Base-by-base conservation (phyloP, 2,888 invertebrate species). In the Oasisia sp. region DNA sequence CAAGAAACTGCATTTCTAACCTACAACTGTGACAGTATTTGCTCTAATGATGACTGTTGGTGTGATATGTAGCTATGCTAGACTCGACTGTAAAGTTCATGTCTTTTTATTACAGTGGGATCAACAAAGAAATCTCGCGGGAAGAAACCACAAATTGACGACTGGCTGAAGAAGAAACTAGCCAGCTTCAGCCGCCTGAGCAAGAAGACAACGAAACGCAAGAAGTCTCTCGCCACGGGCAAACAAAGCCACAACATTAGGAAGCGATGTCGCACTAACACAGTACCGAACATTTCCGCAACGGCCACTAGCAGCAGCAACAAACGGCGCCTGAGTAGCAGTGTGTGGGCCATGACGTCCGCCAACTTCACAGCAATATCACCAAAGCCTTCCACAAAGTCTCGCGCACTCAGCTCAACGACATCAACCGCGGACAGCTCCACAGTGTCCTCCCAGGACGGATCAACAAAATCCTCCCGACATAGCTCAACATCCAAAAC, bases 61-160 rank as follows among this genome's bases (percentile, higher is more conserved):
- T 74, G 74, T 74, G 19, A 74, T 4, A 7, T n/a, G 74, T 27
- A 74, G 1, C 74, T 74, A 27, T 7, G 74, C 7, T 74, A 74
- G 74, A 74, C 27, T n/a, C 27, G 19, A 74, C n/a, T 27, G 74
- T 74, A 74, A n/a, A 27, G 74, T 50, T 50, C 50, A 50, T 74
- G 27, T 74, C 74, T 74, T 74, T 2, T 1, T 19, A 27, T 74
- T 74, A 27, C 27, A 74, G 74, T 74, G 74, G 74, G 74, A 7
- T 74, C 74, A 1, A 74, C 74, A n/a, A 74, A 74, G n/a, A 74
- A 74, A 27, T 27, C 74, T 27, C 14, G 27, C 1, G 19, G 27
- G 74, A 74, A 74, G 74, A 74, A 74, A 74, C 74, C 74, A n/a
- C 27, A n/a, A 74, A 74, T 74, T 74, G 74, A 74, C 27, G 74